Conservation (phyloP, 2,113 vertebrate genomes). For the Platichthys flesus region DNA sequence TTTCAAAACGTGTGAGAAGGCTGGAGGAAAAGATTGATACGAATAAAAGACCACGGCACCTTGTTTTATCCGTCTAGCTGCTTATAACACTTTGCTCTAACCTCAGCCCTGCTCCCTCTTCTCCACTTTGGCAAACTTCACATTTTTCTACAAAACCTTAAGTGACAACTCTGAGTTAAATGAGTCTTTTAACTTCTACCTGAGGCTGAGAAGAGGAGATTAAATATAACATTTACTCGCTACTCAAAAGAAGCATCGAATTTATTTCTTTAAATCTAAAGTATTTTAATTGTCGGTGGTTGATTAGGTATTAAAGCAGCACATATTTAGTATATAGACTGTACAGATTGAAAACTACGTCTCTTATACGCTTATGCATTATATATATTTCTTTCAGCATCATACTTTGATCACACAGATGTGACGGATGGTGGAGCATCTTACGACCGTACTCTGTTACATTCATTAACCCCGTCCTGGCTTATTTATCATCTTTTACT, state of each 20-base stretch:
- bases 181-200: background rate
- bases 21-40: background rate
- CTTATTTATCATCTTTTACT: background rate
- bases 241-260: background rate
- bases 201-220: background rate
- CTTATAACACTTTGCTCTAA: background rate
- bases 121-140: background rate
- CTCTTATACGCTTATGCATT: too few species aligned
- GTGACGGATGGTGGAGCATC: too few species aligned
- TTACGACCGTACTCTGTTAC: background rate
- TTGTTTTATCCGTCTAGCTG: background rate
- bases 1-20: conserved; percentile 7
- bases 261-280: background rate
- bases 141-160: background rate
- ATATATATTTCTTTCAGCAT: too few species aligned
- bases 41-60: background rate
- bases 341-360: too few species aligned
- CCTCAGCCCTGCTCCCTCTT: background rate
- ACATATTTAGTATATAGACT: too few species aligned
- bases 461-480: background rate
- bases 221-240: background rate
- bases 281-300: background rate
- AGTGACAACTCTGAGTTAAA: background rate
- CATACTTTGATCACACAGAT: too few species aligned
- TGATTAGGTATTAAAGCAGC: too few species aligned